Evolutionary conservation across 2,888 invertebrate species (phyloP), one percentile per base, ranked within the genome.

Genomic region (Lasioglossum figueresi): DNA sequence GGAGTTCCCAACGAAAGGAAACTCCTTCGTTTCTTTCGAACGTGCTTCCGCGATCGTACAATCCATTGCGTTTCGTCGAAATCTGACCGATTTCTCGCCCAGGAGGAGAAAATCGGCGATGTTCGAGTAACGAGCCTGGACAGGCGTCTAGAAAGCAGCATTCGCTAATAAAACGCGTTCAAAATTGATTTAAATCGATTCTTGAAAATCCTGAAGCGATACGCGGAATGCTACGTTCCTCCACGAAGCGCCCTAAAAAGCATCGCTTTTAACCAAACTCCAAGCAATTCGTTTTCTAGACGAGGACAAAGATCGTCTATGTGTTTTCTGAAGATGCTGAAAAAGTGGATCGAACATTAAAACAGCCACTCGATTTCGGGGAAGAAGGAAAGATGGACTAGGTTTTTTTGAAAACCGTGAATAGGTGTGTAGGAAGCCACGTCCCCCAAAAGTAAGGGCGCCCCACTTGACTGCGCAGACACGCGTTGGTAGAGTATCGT

Each of bases 401-500:
- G 8, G 52, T 52, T 23, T 10, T n/a, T 10, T 3, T 0, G n/a
- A 10, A 56, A 56, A 63, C 31, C 31, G 19, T 66, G 34, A 31
- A 31, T 23, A 56, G n/a, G 4, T 14, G 16, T 37, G 31, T 10
- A 5, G 16, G 31, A 66, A 66, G 8, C 34, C 1, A 23, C 37
- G 40, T 40, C n/a, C 40, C 12, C n/a, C 0, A 14, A 37, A 14
- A 37, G 23, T 4, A 70, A 12, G n/a, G 10, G 23, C 5, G 10
- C n/a, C n/a, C 23, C n/a, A 40, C 70, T 70, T 23, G 45, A 73
- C 72, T 43, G 52, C 19, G 31, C 76, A 45, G 56, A 37, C 75
- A 31, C 10, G 52, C 75, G 37, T 31, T 10, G 59, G 27, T 56
- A 1, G 27, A 43, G n/a, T n/a, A 75, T 75, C 52, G 63, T 34